Percentiles rank a stretch among this genome's conserved stretches.
These are phyloP conservation scores for Conistra vaccinii DNA, from an alignment of 2,888 invertebrate species.

Conservation along the genomic window DNA sequence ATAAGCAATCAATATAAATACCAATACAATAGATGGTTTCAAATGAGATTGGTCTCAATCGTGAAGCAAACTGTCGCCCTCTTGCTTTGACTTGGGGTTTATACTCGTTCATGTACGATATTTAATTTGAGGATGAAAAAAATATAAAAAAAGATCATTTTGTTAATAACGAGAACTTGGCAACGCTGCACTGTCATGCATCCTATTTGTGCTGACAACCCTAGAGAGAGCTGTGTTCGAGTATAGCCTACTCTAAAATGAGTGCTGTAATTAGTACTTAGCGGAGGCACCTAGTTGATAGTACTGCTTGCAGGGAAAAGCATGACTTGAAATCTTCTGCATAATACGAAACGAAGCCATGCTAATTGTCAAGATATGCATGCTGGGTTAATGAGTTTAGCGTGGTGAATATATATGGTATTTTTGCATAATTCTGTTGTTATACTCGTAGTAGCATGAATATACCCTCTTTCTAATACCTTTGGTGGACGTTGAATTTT, in stretches of 20 bases:
- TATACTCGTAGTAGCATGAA: no score
- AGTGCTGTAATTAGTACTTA: slow-evolving; percentile 64
- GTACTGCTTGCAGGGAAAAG: slow-evolving; percentile 15
- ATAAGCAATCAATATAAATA: background rate
- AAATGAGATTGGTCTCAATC: background rate
- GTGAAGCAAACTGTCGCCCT: no score
- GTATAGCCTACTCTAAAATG: slow-evolving; percentile 65
- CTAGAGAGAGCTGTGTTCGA: slow-evolving; percentile 62
- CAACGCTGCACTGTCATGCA: slow-evolving; percentile 24
- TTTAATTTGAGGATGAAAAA: background rate
- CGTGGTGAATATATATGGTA: background rate
- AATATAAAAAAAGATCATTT: background rate
- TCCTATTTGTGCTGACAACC: slow-evolving; percentile 45
- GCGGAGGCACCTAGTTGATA: slow-evolving; percentile 36
- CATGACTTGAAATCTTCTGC: slow-evolving; percentile 19
- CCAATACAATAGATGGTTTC: no score
- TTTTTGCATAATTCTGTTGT: background rate
- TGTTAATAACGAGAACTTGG: slow-evolving; percentile 26
- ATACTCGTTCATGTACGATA: background rate
- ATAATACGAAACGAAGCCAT: slow-evolving; percentile 5
- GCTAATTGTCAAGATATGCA: slow-evolving; percentile 13
- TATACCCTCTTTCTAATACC: background rate
- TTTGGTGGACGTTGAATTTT: background rate
- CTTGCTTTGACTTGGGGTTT: background rate
- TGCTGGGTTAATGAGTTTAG: background rate